These are phyloP conservation scores for Sinhomidia bicolor DNA, from an alignment of 2,888 invertebrate species.

Conservation along the genomic window DNA sequence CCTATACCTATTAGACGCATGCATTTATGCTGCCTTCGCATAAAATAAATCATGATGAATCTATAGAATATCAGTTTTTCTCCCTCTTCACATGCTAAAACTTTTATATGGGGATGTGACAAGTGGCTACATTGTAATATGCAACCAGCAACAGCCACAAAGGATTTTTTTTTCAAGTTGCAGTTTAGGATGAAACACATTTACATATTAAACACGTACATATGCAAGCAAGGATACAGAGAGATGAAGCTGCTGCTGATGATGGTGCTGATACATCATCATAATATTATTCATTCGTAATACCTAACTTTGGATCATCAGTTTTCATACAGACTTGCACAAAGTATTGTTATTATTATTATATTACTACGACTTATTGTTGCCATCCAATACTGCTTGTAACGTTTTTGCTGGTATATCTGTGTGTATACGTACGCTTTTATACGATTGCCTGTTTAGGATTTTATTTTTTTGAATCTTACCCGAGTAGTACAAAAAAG, in stretches of 20 bases:
- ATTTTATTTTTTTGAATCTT: background rate
- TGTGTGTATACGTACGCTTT: too few relatives aligned
- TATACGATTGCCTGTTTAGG: background rate
- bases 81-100: background rate
- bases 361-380: background rate
- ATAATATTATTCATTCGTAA: background rate
- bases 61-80: conserved; percentile 8
- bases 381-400: background rate
- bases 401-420: too few relatives aligned
- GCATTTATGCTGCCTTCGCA: background rate
- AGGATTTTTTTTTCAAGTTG: conserved; percentile 1
- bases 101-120: conserved; percentile 37
- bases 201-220: background rate
- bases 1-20: background rate
- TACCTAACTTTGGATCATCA: conserved; percentile 24
- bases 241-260: background rate
- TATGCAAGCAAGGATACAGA: conserved; percentile 1
- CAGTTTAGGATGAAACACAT: conserved; percentile 11
- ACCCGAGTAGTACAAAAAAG: background rate
- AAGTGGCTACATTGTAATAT: conserved; percentile 21
- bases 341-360: background rate
- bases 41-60: conserved; percentile 42
- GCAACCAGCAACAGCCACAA: background rate
- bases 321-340: conserved; percentile 22
- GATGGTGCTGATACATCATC: background rate